Evolutionary conservation across 2,113 vertebrate species (phyloP).

Genomic region (Oryzias woworae): DNA sequence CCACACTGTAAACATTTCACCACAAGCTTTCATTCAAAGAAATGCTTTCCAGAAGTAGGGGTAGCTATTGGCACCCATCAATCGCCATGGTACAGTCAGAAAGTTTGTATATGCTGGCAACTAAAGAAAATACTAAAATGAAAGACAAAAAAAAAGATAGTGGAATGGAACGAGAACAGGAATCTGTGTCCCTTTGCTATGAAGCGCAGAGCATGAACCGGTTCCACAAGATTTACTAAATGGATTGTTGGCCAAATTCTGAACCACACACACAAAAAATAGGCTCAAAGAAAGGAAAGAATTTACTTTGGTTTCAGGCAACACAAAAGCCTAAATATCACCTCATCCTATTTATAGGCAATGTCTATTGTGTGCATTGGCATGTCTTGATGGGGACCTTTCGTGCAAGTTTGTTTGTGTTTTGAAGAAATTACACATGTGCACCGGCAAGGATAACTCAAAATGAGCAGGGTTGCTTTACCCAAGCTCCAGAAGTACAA

Average conservation of each 20-base stretch:
- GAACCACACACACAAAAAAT: slow-evolving; percentile 66
- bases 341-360: slow-evolving; percentile 63
- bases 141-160: slow-evolving; percentile 23
- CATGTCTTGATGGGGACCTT: slow-evolving; percentile 50
- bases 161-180: slow-evolving; percentile 22
- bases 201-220: slow-evolving; percentile 47
- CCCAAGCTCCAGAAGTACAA: slow-evolving; percentile 46
- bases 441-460: slow-evolving; percentile 30
- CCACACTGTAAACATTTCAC: slow-evolving; percentile 73
- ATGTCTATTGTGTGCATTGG: slow-evolving; percentile 58
- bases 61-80: slow-evolving; percentile 63
- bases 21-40: slow-evolving; percentile 61
- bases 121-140: slow-evolving; percentile 22
- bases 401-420: slow-evolving; percentile 50
- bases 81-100: slow-evolving; percentile 39
- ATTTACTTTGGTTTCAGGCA: slow-evolving; percentile 58
- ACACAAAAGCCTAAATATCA: slow-evolving; percentile 54
- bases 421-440: slow-evolving; percentile 43
- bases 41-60: slow-evolving; percentile 69
- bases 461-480: slow-evolving; percentile 24
- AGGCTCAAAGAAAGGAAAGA: slow-evolving; percentile 50
- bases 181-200: slow-evolving; percentile 49
- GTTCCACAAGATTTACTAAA: slow-evolving; percentile 64
- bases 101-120: slow-evolving; percentile 62
- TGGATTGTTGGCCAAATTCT: slow-evolving; percentile 38